Evolutionary conservation across 2,113 vertebrate species (phyloP).

Genomic region (Mesoclemmys tuberculata): DNA sequence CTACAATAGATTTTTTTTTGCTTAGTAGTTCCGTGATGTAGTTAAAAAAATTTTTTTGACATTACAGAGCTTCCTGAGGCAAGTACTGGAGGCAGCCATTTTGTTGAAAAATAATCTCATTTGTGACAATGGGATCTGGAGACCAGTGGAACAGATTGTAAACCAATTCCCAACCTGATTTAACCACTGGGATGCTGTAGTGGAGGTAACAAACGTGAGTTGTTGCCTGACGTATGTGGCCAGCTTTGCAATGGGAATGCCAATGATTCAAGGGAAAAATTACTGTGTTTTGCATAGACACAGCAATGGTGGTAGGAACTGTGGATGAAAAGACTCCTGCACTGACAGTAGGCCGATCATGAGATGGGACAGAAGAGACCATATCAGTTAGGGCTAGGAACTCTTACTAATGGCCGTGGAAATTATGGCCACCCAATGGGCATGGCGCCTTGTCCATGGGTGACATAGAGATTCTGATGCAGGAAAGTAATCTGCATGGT

Average conservation of each 20-base stretch:
- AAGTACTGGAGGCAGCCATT: background rate
- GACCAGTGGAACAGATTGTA: slow-evolving; percentile 60
- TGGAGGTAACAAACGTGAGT: background rate
- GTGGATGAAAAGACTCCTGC: background rate
- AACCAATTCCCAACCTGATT: slow-evolving; percentile 35
- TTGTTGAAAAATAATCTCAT: slow-evolving; percentile 27
- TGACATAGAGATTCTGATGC: background rate
- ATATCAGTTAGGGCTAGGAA: accelerated
- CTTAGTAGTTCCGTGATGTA: background rate
- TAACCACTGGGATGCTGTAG: slow-evolving; percentile 63
- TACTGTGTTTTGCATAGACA: background rate
- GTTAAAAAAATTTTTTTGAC: slow-evolving; percentile 48
- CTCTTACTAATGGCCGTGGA: background rate
- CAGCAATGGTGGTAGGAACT: background rate
- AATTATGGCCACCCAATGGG: background rate
- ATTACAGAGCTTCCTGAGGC: slow-evolving; percentile 37
- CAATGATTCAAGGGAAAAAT: background rate
- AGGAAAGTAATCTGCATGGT: background rate
- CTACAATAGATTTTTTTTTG: slow-evolving; percentile 1
- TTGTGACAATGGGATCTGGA: slow-evolving; percentile 26
- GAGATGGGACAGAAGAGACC: background rate
- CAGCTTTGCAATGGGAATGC: background rate
- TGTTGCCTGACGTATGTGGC: background rate
- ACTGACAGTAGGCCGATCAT: accelerated
- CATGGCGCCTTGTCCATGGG: accelerated